Evolutionary conservation across 2,888 invertebrate genomes (phyloP), one percentile per base, ranked within the genome.

Genomic region (Formica aserva): DNA sequence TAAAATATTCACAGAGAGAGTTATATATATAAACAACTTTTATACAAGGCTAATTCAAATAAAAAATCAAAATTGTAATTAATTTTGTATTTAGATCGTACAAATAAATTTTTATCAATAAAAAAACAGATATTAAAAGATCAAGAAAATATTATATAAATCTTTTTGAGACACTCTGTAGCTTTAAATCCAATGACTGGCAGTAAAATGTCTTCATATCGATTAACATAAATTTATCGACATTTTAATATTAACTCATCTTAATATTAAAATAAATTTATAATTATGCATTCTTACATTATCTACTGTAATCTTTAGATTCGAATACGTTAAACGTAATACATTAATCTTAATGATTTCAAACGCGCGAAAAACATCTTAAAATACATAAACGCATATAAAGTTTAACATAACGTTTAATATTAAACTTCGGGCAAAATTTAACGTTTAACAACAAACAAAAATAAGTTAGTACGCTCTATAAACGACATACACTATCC

Each of bases 391-490:
- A 18, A 78, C 57, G 69, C 32, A 60, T 38, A 77, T 22, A 65
- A 48, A 11, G n/a, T 75, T 66, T 41, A 71, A 71, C 78, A 3
- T 55, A 35, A 3, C 22, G 8, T 18, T 67, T 41, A 57, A 22
- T 45, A 35, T 60, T 80, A 71, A 71, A 78, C 45, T 45, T 60
- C 15, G 11, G 22, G 5, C 32, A 22, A 77, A 67, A 0, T 66
- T 26, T 78, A 67, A 66, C 13, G 1, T 57, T 57, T 78, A 69
- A 60, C 69, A 29, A 71, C 22, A 13, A 80, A 69, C 11, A 48
- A 48, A n/a, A 66, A 66, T 77, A 71, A 80, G 35, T 80, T 80
- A 80, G 13, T 32, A 67, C 26, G 22, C 15, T 55, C n/a, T 41
- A 78, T 69, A 69, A 32, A 29, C 38, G 26, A 13, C 45, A 66